Base-by-base conservation (phyloP, 2,797 vertebrate species). In the Serranus cabrilla region DNA sequence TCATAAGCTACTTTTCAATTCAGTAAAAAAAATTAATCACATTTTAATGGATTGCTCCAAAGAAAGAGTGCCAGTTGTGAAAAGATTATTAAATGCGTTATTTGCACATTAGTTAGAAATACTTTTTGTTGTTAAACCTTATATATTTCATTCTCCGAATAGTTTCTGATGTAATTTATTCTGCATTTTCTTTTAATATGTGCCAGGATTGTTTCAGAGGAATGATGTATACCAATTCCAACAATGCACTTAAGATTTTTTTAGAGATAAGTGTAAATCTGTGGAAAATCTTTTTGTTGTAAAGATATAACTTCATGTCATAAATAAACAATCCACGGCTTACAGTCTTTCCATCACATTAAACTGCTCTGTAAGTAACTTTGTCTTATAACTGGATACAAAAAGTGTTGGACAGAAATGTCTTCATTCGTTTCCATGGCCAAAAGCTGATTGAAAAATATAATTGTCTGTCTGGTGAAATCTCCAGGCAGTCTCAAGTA, bases 101-200 rank as follows among this genome's bases (percentile, higher is more conserved):
- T 77, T 66, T 87, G 49, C 65, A 78, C 40, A 64, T 59, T 0
- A 55, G 27, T 18, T 62, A 61, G 10, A 20, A 70, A 57, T 60
- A 39, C 13, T 27, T 70, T 18, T 66, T 37, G 42, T 16, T 50
- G 17, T 59, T 40, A 16, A 40, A 40, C 11, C 23, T 63, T 1
- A 23, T 34, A 23, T 34, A 25, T 69, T 58, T 74, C 52, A 52
- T 67, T 45, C 6, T 51, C 3, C 47, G 25, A 45, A 60, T 31
- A 13, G 51, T 69, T 73, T 52, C 2, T 58, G 9, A 2, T 74
- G 16, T 57, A 17, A 72, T 72, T 74, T 69, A 25, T 34, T 34
- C 34, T 34, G 34, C 10, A 73, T 76, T 54, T 27, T 10, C 8
- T 39, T 75, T 63, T 23, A 51, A 60, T 7, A 63, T 52, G 1